Conservation (phyloP, 2,797 vertebrate genomes). For the Eulemur albifrons region DNA sequence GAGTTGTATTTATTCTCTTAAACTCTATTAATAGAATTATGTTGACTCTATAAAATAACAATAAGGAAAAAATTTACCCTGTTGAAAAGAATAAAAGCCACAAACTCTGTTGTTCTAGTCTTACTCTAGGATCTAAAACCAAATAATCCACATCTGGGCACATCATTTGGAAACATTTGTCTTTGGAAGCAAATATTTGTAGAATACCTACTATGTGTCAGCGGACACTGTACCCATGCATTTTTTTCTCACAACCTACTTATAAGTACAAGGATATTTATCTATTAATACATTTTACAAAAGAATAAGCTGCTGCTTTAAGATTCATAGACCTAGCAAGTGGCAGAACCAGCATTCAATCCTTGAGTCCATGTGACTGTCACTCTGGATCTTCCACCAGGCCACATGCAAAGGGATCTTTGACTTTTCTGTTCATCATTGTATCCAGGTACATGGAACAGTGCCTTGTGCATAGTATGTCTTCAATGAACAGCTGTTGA, state of each 20-base stretch:
- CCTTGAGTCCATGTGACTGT: neutral
- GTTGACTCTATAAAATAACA: neutral
- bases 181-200: neutral
- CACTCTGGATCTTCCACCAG: neutral
- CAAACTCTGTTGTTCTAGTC: neutral
- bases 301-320: neutral
- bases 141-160: neutral
- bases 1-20: neutral
- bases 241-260: neutral
- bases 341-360: neutral
- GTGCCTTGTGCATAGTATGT: neutral
- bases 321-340: neutral
- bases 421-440: neutral
- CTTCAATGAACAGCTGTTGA: neutral
- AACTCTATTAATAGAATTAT: neutral
- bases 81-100: neutral
- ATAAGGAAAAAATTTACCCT: neutral
- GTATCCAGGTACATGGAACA: neutral
- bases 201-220: neutral
- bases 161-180: neutral
- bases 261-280: neutral
- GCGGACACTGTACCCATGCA: neutral
- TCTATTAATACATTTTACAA: neutral
- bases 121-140: neutral
- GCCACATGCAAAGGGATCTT: neutral